These are phyloP conservation scores for Melikaiella ostensackeni DNA, from an alignment of 2,888 invertebrate species.

Conservation along the genomic window DNA sequence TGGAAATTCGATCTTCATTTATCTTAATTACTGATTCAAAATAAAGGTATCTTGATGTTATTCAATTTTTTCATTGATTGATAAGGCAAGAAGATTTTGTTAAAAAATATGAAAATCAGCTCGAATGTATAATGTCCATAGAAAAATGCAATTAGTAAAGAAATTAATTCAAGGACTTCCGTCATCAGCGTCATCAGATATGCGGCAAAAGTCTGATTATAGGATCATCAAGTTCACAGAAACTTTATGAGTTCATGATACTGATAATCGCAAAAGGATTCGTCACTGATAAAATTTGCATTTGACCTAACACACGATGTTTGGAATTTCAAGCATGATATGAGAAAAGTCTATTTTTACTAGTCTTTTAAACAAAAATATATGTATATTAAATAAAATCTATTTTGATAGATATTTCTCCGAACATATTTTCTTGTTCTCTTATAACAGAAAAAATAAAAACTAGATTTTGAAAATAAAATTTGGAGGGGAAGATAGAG, in stretches of 20 bases:
- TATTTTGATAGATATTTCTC: too few species aligned
- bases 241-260: neutral
- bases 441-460: neutral
- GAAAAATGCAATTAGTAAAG: neutral
- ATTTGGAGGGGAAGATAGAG: neutral
- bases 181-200: neutral
- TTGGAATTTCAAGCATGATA: neutral
- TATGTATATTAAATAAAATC: too few species aligned
- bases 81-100: too few species aligned
- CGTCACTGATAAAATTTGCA: neutral
- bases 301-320: neutral
- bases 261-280: neutral
- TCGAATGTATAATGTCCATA: neutral
- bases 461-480: neutral
- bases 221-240: neutral
- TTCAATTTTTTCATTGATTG: too few species aligned
- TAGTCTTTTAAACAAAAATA: neutral
- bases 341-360: neutral
- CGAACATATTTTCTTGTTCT: neutral
- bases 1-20: too few species aligned
- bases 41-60: too few species aligned
- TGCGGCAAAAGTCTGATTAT: neutral
- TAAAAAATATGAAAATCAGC: slow-evolving; percentile 1
- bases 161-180: neutral
- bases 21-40: too few species aligned